Percentiles rank a stretch among this genome's conserved stretches.
phyloP scores from a whole-genome alignment of 1,140 invertebrate genomes.

The Trichoplusia ni region DNA sequence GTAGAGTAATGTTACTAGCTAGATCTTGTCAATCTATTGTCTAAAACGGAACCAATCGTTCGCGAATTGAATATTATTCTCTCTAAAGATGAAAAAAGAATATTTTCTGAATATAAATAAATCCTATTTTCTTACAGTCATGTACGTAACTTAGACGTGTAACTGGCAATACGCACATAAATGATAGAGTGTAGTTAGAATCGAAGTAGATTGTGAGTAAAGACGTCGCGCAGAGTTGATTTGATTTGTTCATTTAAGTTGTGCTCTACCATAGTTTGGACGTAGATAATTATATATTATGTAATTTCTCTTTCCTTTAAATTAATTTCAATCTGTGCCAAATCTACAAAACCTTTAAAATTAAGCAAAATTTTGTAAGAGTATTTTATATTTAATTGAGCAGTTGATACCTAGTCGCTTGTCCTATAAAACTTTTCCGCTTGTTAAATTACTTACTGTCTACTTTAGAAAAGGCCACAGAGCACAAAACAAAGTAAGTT shows the following conservation, averaged over 20 bases:
- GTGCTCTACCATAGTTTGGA: constrained; percentile 9
- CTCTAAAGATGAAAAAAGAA: constrained; percentile 62
- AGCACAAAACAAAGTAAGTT: constrained; percentile 14
- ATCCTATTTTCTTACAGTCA: constrained; percentile 77
- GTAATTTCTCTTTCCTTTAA: constrained; percentile 36
- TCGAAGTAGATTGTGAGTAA: constrained; percentile 45
- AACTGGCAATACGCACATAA: constrained; percentile 75
- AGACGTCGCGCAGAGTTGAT: constrained; percentile 39
- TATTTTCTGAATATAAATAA: constrained; percentile 78
- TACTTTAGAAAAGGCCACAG: constrained; percentile 25
- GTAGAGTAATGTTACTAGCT: constrained; percentile 67
- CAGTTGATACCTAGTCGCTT: constrained; percentile 28
- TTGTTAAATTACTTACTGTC: constrained; percentile 29
- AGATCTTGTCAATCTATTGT: constrained; percentile 64
- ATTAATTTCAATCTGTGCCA: constrained; percentile 61
- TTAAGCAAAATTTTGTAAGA: constrained; percentile 39
- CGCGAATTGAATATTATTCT: constrained; percentile 65
- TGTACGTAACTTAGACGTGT: constrained; percentile 66
- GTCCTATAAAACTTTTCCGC: constrained; percentile 32
- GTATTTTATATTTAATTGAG: constrained; percentile 37
- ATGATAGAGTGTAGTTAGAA: constrained; percentile 44
- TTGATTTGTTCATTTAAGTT: constrained; percentile 16
- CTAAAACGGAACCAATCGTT: constrained; percentile 70
- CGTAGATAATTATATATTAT: constrained; percentile 20
- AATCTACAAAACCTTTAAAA: constrained; percentile 53